These are phyloP conservation scores for Spongia lamella DNA, from an alignment of 37 sponge, comb jelly and placozoan species.

Conservation along the genomic window DNA sequence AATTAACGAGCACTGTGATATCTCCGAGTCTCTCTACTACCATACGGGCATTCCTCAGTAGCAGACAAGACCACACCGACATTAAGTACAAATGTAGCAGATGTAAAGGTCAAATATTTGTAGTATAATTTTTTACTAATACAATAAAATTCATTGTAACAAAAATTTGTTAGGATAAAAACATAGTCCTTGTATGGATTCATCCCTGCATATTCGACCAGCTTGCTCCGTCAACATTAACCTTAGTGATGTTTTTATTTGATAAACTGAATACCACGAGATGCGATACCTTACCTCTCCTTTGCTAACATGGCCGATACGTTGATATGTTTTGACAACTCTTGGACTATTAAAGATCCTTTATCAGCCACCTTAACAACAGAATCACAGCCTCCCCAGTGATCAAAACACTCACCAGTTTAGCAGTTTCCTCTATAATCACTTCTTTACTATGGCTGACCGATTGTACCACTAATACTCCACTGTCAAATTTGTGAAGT, in stretches of 20 bases:
- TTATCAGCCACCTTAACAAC: constrained; percentile 45
- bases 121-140: neutral
- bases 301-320: constrained; percentile 84
- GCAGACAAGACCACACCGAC: constrained; percentile 13
- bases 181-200: constrained; percentile 90
- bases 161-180: constrained; percentile 91
- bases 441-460: constrained; percentile 70
- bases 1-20: too few relatives aligned
- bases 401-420: constrained; percentile 46
- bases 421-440: constrained; percentile 44
- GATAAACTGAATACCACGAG: neutral
- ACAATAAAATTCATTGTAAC: neutral
- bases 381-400: too few relatives aligned
- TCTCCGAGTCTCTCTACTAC: neutral
- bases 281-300: constrained; percentile 60
- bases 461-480: constrained; percentile 86
- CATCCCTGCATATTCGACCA: constrained; percentile 87
- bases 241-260: constrained; percentile 16
- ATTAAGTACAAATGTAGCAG: constrained; percentile 8
- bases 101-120: constrained; percentile 15
- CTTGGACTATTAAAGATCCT: constrained; percentile 71
- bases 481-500: constrained; percentile 82
- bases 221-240: constrained; percentile 79
- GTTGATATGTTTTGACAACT: constrained; percentile 53
- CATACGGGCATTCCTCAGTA: constrained; percentile 10